Conservation (phyloP, 1,140 invertebrate genomes). For the Panagrolaimus sp. region DNA sequence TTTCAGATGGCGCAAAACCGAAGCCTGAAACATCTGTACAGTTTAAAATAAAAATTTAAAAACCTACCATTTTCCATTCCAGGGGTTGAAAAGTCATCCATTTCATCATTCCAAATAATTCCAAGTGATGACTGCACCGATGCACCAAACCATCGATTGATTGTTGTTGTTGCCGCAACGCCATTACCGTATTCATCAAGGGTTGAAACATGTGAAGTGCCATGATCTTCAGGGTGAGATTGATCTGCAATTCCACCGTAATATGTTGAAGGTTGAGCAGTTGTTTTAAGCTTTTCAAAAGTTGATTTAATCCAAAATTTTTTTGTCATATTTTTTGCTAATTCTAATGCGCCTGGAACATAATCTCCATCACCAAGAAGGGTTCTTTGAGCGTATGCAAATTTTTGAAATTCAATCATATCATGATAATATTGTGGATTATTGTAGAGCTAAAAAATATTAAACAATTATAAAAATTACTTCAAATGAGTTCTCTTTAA, state of each 20-base stretch:
- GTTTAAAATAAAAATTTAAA: background rate
- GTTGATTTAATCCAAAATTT: constrained; percentile 18
- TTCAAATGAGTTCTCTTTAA: background rate
- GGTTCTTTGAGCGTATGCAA: constrained; percentile 77
- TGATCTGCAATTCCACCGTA: constrained; percentile 31
- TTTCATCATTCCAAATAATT: constrained; percentile 82
- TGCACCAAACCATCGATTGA: constrained; percentile 78
- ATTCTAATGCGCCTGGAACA: constrained; percentile 65
- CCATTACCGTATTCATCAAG: constrained; percentile 81
- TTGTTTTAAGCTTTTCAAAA: constrained; percentile 40
- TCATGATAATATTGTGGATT: constrained; percentile 70
- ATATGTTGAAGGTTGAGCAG: constrained; percentile 50
- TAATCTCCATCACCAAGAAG: constrained; percentile 76
- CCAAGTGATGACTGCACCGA: constrained; percentile 69
- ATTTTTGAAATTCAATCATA: constrained; percentile 84
- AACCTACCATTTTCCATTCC: constrained; percentile 8
- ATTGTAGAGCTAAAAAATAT: constrained; percentile 36
- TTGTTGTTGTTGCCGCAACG: constrained; percentile 80
- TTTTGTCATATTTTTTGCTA: constrained; percentile 55
- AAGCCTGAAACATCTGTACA: constrained; percentile 63
- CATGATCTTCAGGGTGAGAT: constrained; percentile 60
- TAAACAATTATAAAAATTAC: no score
- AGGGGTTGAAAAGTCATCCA: constrained; percentile 76
- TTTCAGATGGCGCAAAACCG: constrained; percentile 69
- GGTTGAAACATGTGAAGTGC: constrained; percentile 83